These are phyloP conservation scores for Leptodactylus fuscus DNA, from an alignment of 2,113 vertebrate species.

Conservation along the genomic window DNA sequence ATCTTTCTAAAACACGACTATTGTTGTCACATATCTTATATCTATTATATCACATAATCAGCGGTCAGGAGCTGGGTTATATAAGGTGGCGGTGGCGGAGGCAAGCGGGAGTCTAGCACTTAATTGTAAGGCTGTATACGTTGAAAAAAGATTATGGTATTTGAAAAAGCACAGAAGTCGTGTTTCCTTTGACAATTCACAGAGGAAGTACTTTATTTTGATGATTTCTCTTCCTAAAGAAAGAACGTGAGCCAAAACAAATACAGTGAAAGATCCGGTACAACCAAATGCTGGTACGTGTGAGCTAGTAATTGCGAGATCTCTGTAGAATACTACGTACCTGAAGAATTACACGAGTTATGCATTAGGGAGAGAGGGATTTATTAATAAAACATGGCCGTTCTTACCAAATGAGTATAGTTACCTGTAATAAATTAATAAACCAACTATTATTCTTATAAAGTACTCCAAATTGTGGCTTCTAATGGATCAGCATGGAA, in stretches of 20 bases:
- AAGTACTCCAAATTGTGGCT: not conserved
- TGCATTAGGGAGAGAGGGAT: constrained; percentile 27
- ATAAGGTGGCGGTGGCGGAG: not conserved
- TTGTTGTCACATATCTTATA: constrained; percentile 19
- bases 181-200: constrained; percentile 85
- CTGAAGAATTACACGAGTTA: constrained; percentile 19
- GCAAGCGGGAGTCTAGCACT: constrained; percentile 8
- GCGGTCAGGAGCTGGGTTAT: not conserved
- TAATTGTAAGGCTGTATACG: constrained; percentile 27
- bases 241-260: constrained; percentile 79
- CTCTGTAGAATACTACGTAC: constrained; percentile 29
- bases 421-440: constrained; percentile 32
- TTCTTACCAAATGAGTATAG: constrained; percentile 15
- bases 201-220: constrained; percentile 84
- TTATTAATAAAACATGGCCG: constrained; percentile 42
- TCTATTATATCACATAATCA: constrained; percentile 6
- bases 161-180: constrained; percentile 79
- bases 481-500: constrained; percentile 30
- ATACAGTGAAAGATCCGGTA: constrained; percentile 78
- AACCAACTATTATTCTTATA: constrained; percentile 13
- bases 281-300: constrained; percentile 59
- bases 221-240: constrained; percentile 81
- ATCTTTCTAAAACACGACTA: constrained; percentile 40
- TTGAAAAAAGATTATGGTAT: constrained; percentile 73
- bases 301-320: constrained; percentile 25